These are phyloP conservation scores for Tachypleus tridentatus DNA, from an alignment of 1,140 invertebrate species.

Conservation along the genomic window DNA sequence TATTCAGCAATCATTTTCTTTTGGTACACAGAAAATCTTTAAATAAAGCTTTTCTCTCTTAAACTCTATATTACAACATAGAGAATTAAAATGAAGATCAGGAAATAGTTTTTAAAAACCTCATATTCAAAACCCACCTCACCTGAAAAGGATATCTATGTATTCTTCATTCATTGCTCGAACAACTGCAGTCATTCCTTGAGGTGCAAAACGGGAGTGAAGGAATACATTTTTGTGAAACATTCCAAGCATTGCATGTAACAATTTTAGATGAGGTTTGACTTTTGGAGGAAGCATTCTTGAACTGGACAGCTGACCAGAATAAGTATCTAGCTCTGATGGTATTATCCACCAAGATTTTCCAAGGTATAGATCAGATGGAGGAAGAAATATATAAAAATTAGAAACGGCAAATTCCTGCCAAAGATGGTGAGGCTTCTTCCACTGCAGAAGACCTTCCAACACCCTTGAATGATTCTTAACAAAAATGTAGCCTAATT, in stretches of 20 bases:
- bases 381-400: too few relatives aligned
- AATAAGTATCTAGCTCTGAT: constrained; percentile 2
- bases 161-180: constrained; percentile 30
- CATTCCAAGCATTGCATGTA: constrained; percentile 12
- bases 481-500: too few relatives aligned
- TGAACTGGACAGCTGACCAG: constrained; percentile 2
- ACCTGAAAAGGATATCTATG: constrained; percentile 36
- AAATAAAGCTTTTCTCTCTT: too few relatives aligned
- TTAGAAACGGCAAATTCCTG: too few relatives aligned
- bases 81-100: too few relatives aligned
- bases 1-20: too few relatives aligned
- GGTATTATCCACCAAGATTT: constrained; percentile 15
- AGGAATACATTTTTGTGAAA: constrained; percentile 16
- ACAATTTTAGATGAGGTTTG: not conserved
- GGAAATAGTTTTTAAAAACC: too few relatives aligned
- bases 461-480: too few relatives aligned
- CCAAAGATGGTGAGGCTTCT: too few relatives aligned
- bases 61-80: too few relatives aligned
- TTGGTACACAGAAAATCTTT: too few relatives aligned
- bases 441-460: too few relatives aligned
- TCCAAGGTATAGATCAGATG: constrained; percentile 3
- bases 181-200: constrained; percentile 30
- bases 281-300: constrained; percentile 12
- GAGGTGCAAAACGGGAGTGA: constrained; percentile 31
- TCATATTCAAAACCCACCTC: not conserved